Conservation (phyloP, 2,113 vertebrate genomes). For the Centropristis striata region DNA sequence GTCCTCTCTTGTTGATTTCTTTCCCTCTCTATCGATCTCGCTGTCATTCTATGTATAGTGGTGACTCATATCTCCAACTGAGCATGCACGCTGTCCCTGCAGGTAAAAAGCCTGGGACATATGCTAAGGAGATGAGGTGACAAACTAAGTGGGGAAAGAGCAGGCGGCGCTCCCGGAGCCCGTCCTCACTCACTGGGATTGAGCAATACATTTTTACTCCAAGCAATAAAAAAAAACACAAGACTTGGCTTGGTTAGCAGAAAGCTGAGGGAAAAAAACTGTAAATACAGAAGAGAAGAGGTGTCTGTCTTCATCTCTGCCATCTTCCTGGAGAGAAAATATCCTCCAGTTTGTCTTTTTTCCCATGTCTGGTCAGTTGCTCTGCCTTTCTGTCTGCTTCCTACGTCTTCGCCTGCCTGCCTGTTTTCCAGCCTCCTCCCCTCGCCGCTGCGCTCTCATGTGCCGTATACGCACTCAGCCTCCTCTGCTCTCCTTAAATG, state of each 20-base stretch:
- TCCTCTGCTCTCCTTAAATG: slow-evolving; percentile 73
- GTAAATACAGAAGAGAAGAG: slow-evolving; percentile 27
- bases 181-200: slow-evolving; percentile 21
- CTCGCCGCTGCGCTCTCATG: slow-evolving; percentile 34
- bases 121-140: slow-evolving; percentile 62
- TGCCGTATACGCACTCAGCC: slow-evolving; percentile 41
- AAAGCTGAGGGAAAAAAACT: slow-evolving; percentile 14
- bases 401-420: slow-evolving; percentile 48
- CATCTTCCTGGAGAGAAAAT: slow-evolving; percentile 62
- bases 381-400: slow-evolving; percentile 66
- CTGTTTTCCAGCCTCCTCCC: slow-evolving; percentile 69
- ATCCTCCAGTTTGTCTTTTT: slow-evolving; percentile 46
- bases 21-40: slow-evolving; percentile 41
- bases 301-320: slow-evolving; percentile 35
- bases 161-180: slow-evolving; percentile 36
- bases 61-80: slow-evolving; percentile 78
- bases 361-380: slow-evolving; percentile 59
- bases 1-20: slow-evolving; percentile 50
- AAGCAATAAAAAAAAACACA: slow-evolving; percentile 6
- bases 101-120: slow-evolving; percentile 71
- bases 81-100: slow-evolving; percentile 61
- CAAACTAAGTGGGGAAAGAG: slow-evolving; percentile 51
- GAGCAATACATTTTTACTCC: slow-evolving; percentile 47
- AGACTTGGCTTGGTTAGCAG: slow-evolving; percentile 5
- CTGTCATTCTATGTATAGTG: slow-evolving; percentile 56